phyloP scores from a whole-genome alignment of 35 echinoderm and acorn worm genomes.

The Nesometra sesokonis region DNA sequence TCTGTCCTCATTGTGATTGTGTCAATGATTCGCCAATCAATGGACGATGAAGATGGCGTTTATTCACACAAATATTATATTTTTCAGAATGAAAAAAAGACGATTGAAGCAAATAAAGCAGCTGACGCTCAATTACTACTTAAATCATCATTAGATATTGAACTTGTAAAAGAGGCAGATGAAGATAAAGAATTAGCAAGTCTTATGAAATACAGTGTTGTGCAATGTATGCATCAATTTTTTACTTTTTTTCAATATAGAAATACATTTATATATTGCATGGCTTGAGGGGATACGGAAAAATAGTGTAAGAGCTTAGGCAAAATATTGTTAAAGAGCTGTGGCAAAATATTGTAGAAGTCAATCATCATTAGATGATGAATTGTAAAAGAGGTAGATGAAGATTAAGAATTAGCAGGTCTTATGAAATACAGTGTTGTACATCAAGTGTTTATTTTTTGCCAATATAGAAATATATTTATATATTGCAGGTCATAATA shows the following conservation, averaged over 20 bases:
- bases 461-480: too few relatives aligned
- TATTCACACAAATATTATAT: too few relatives aligned
- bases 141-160: constrained; percentile 85
- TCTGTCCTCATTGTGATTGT: too few relatives aligned
- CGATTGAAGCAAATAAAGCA: constrained; percentile 22
- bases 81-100: constrained; percentile 56
- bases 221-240: constrained; percentile 47
- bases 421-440: constrained; percentile 68
- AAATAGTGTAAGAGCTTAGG: background rate
- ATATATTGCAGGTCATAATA: too few relatives aligned
- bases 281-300: too few relatives aligned
- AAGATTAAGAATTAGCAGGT: constrained; percentile 84
- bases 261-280: too few relatives aligned
- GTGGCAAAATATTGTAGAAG: background rate
- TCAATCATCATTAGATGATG: constrained; percentile 74
- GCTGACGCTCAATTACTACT: constrained; percentile 48
- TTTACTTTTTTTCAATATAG: background rate
- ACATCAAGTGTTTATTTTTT: background rate
- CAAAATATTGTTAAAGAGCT: background rate
- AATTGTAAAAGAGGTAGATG: constrained; percentile 63
- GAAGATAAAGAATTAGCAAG: constrained; percentile 89
- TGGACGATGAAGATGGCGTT: too few relatives aligned
- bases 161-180: constrained; percentile 60
- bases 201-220: constrained; percentile 65
- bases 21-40: too few relatives aligned